Conservation (phyloP, 2,113 vertebrate species). For the Catharus bicknelli region DNA sequence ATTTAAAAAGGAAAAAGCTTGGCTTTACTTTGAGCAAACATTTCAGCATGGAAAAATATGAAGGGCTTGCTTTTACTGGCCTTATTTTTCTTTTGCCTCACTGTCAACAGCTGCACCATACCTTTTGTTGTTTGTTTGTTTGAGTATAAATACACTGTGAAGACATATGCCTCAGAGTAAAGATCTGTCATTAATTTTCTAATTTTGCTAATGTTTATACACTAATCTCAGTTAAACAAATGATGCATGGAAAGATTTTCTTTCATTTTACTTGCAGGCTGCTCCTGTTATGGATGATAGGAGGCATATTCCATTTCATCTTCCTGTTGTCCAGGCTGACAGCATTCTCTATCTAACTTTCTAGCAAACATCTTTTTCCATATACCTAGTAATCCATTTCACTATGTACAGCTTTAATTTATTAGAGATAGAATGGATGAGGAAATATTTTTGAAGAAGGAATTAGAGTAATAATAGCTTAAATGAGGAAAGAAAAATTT, state of each 20-base stretch:
- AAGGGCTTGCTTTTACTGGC: not conserved
- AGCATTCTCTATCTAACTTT: not conserved
- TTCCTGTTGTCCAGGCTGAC: not conserved
- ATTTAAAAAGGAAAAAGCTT: not conserved
- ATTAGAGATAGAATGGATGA: not conserved
- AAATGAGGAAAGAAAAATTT: not conserved
- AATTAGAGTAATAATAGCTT: not conserved
- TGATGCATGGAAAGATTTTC: not conserved
- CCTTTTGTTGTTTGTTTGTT: conserved; percentile 18
- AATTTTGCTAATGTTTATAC: conserved; percentile 4
- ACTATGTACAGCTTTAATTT: not conserved
- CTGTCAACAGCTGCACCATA: not conserved
- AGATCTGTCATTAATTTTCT: conserved; percentile 9
- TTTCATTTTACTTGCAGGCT: conserved; percentile 6
- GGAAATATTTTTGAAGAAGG: not conserved
- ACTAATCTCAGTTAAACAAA: conserved; percentile 1
- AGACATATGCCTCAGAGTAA: conserved; percentile 10
- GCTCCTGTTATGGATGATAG: not conserved
- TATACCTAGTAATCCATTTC: not conserved
- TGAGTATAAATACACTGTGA: not conserved
- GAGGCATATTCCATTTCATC: not conserved
- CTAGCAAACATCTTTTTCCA: not conserved
- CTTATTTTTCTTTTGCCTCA: not conserved
- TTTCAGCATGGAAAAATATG: not conserved
- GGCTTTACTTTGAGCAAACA: not conserved